A percentile compares a stretch with the other conserved stretches of the same genome.
Conservation (phyloP, 35 echinoderm and acorn worm genomes). For the Heliocidaris erythrogramma region DNA sequence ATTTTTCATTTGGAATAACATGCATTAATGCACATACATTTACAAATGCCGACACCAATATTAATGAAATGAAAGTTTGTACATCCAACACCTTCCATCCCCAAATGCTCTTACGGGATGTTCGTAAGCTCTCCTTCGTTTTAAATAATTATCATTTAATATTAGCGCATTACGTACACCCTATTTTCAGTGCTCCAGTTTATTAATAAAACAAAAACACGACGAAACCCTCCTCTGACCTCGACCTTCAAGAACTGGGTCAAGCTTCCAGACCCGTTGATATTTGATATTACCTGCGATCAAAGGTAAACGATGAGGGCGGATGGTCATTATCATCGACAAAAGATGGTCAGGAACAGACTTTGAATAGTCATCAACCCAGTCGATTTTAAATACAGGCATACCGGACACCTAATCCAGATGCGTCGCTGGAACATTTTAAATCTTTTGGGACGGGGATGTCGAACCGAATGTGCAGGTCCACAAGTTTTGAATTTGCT, state of each 20-base stretch:
- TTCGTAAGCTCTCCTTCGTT: neutral
- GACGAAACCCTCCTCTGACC: neutral
- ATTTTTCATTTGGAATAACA: too few species aligned
- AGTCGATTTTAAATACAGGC: too few species aligned
- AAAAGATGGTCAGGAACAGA: neutral
- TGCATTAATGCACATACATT: too few species aligned
- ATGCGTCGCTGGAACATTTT: too few species aligned
- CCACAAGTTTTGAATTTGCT: too few species aligned
- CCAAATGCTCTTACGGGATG: neutral
- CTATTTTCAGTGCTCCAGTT: neutral
- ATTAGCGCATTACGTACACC: neutral
- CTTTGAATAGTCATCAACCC: too few species aligned
- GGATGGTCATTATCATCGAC: neutral
- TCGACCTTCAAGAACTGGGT: slow-evolving; percentile 8
- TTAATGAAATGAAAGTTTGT: too few species aligned
- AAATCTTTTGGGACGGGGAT: too few species aligned
- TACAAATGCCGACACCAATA: too few species aligned
- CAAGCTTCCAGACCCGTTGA: neutral
- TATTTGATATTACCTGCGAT: neutral
- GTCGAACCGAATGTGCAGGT: too few species aligned
- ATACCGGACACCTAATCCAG: too few species aligned
- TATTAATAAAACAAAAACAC: neutral
- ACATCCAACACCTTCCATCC: too few species aligned
- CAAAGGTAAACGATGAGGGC: neutral
- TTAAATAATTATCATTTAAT: neutral